A percentile compares a stretch with the other conserved stretches of the same genome.
Evolutionary conservation across 2,797 vertebrate genomes (phyloP).

Genomic region (Petrocephalus sullivani): DNA sequence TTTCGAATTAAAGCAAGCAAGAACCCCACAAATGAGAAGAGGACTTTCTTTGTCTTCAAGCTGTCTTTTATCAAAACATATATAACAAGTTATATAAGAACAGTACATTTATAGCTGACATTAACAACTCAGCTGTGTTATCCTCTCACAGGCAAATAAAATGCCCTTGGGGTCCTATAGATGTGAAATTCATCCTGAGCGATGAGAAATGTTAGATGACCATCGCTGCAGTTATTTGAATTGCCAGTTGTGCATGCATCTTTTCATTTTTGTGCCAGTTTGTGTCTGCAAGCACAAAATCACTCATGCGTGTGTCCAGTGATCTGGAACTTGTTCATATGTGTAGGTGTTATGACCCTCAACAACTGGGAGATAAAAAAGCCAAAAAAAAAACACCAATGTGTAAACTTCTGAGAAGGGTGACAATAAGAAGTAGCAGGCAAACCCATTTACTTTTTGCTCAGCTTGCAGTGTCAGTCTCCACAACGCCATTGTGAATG

Average conservation of each 20-base stretch:
- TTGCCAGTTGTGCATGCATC: neutral
- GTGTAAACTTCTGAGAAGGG: neutral
- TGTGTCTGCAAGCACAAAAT: neutral
- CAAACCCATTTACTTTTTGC: neutral
- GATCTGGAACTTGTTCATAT: neutral
- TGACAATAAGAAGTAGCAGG: neutral
- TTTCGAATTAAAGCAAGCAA: neutral
- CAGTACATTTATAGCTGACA: neutral
- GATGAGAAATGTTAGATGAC: neutral
- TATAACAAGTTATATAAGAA: conserved; percentile 9
- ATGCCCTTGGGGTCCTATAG: neutral
- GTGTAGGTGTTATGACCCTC: neutral
- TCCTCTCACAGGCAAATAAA: neutral
- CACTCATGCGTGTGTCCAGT: neutral
- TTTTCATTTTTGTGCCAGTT: neutral
- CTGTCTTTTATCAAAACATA: neutral
- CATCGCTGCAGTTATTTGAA: neutral
- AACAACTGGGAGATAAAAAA: neutral
- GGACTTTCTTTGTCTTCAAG: neutral
- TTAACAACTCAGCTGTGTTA: neutral
- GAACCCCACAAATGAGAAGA: neutral
- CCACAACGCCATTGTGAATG: neutral
- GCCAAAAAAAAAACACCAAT: neutral
- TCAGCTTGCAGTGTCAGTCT: neutral
- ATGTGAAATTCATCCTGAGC: neutral